Evolutionary conservation across 2,113 vertebrate genomes (phyloP).

Genomic region (Cettia cetti): DNA sequence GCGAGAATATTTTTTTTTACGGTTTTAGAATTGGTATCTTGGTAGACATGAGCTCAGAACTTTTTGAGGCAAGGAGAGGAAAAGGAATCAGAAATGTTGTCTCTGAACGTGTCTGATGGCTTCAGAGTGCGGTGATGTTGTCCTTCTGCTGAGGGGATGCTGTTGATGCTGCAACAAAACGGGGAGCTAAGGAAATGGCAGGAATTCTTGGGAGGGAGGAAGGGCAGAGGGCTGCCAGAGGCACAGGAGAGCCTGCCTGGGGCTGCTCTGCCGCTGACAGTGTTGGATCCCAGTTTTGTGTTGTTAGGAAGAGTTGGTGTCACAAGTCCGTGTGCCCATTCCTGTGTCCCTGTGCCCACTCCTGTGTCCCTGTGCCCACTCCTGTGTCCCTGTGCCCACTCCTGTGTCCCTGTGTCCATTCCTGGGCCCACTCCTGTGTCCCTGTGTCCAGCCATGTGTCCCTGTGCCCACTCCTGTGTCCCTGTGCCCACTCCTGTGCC

Average conservation of each 20-base stretch:
- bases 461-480: no score
- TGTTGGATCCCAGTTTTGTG: accelerated
- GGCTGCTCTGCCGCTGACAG: accelerated
- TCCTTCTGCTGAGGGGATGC: not conserved
- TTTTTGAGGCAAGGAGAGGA: not conserved
- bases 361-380: no score
- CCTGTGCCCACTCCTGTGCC: no score
- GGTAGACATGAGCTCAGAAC: not conserved
- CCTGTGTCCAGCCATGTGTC: no score
- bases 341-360: not conserved
- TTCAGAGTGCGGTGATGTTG: accelerated
- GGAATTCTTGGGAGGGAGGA: not conserved
- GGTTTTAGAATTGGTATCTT: not conserved
- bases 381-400: no score
- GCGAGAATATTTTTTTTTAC: not conserved
- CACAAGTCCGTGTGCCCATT: accelerated
- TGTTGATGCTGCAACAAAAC: not conserved
- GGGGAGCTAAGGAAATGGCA: not conserved
- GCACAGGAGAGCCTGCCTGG: not conserved
- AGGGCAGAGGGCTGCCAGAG: not conserved
- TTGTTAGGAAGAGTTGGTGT: not conserved
- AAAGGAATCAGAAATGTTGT: not conserved
- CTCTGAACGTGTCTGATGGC: not conserved
- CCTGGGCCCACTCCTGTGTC: no score
- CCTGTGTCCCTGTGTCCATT: no score